phyloP scores from a whole-genome alignment of 23 tunicate genomes.

The Pegea sp. region DNA sequence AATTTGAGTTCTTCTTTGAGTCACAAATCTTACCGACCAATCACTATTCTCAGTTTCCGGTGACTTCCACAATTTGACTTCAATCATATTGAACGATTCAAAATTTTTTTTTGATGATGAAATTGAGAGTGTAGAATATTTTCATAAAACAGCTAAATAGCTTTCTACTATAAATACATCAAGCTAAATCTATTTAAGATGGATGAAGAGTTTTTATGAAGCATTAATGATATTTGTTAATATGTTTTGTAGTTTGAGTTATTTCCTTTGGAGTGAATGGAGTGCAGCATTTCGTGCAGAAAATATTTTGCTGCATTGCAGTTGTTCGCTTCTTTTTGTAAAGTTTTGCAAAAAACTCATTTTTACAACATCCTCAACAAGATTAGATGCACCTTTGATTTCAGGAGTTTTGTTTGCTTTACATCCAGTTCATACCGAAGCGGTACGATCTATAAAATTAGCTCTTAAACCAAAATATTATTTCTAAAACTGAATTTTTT shows the following conservation, averaged over 20 bases:
- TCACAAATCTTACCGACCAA: slow-evolving; percentile 79
- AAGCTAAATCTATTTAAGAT: too few relatives aligned
- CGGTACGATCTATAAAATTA: slow-evolving; percentile 12
- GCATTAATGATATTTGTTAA: not conserved
- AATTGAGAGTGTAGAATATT: too few relatives aligned
- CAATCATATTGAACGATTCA: too few relatives aligned
- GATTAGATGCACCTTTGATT: slow-evolving; percentile 3
- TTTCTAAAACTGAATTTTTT: too few relatives aligned
- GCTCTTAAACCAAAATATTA: too few relatives aligned
- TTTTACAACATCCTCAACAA: not conserved
- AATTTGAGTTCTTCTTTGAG: slow-evolving; percentile 11
- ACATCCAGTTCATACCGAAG: slow-evolving; percentile 79
- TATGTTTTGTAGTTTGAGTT: slow-evolving; percentile 3
- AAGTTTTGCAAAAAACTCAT: slow-evolving; percentile 11
- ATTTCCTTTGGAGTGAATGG: slow-evolving; percentile 8
- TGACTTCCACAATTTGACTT: too few relatives aligned
- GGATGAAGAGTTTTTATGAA: too few relatives aligned
- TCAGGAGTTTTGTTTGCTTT: slow-evolving; percentile 29
- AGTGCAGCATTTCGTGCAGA: slow-evolving; percentile 9
- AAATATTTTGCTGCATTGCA: slow-evolving; percentile 26
- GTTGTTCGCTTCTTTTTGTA: slow-evolving; percentile 8
- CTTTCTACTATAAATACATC: too few relatives aligned
- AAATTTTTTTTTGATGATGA: too few relatives aligned
- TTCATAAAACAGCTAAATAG: too few relatives aligned
- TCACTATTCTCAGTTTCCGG: slow-evolving; percentile 30